Evolutionary conservation across 1,140 invertebrate genomes (phyloP).

Genomic region (Papilio glaucus): DNA sequence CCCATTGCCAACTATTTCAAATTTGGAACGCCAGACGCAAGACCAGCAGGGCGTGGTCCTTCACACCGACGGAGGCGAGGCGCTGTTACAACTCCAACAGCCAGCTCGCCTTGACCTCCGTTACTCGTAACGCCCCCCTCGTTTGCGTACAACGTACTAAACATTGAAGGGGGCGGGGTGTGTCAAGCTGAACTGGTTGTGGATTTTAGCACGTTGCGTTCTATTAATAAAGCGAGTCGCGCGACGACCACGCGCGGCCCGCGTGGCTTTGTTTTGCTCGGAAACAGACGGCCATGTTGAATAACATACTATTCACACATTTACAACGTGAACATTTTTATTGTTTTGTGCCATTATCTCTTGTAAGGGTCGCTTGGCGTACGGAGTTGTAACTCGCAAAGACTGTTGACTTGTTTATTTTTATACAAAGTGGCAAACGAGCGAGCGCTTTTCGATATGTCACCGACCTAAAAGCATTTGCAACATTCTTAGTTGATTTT

Average conservation of each 20-base stretch:
- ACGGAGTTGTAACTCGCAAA: constrained; percentile 18
- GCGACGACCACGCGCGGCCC: constrained; percentile 66
- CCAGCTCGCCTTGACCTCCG: constrained; percentile 54
- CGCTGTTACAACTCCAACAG: constrained; percentile 38
- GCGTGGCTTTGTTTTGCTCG: constrained; percentile 77
- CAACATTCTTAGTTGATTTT: no score
- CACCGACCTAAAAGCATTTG: not conserved
- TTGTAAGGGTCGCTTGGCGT: constrained; percentile 52
- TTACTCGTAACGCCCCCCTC: constrained; percentile 39
- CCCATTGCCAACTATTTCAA: constrained; percentile 59
- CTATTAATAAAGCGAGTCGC: constrained; percentile 70
- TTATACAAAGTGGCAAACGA: no score
- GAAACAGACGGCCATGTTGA: constrained; percentile 57
- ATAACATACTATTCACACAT: constrained; percentile 63
- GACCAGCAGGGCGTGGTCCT: constrained; percentile 73
- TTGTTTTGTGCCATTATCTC: constrained; percentile 61
- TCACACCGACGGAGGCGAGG: constrained; percentile 48
- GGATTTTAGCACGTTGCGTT: constrained; percentile 59
- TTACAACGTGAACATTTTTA: constrained; percentile 66
- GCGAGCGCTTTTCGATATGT: no score
- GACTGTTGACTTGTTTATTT: no score
- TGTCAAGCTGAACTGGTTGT: constrained; percentile 54
- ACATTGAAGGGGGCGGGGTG: constrained; percentile 41
- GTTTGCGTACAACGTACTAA: constrained; percentile 23
- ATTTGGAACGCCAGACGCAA: constrained; percentile 63